Percentiles rank a stretch among this genome's conserved stretches.
These are phyloP conservation scores for Nothobranchius kuhntae DNA, from an alignment of 2,113 vertebrate genomes.

Conservation along the genomic window DNA sequence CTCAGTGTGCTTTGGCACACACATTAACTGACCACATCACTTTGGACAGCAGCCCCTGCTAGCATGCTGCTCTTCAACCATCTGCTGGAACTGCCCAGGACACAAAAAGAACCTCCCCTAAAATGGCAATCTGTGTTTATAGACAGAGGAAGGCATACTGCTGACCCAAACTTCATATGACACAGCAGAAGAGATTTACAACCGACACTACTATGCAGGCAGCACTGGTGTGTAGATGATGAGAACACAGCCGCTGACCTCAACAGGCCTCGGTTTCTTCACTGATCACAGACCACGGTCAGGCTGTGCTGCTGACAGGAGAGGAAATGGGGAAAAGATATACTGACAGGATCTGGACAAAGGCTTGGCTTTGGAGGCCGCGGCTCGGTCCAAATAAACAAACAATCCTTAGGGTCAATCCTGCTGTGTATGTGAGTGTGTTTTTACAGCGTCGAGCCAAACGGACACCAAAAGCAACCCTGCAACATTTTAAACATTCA, in stretches of 20 bases:
- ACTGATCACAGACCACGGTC: conserved; percentile 28
- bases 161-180: conserved; percentile 72
- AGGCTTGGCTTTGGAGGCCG: conserved; percentile 10
- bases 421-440: neutral
- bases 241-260: conserved; percentile 56
- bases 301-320: conserved; percentile 48
- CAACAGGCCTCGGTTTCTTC: conserved; percentile 41
- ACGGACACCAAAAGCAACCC: conserved; percentile 1
- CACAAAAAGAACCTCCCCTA: conserved; percentile 60
- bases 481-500: neutral
- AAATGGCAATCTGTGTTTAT: conserved; percentile 71
- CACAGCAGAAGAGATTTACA: conserved; percentile 74
- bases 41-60: conserved; percentile 47
- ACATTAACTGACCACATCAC: conserved; percentile 58
- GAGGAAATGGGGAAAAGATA: conserved; percentile 44
- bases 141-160: conserved; percentile 56
- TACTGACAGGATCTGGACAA: conserved; percentile 23
- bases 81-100: conserved; percentile 43
- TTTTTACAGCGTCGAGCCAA: neutral
- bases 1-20: conserved; percentile 50
- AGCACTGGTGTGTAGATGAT: conserved; percentile 32
- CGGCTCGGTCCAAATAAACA: conserved; percentile 18
- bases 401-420: conserved; percentile 15
- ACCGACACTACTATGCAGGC: conserved; percentile 51
- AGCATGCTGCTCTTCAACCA: conserved; percentile 51